phyloP scores from a whole-genome alignment of 2,113 vertebrate species.

The Phalacrocorax pelagicus region DNA sequence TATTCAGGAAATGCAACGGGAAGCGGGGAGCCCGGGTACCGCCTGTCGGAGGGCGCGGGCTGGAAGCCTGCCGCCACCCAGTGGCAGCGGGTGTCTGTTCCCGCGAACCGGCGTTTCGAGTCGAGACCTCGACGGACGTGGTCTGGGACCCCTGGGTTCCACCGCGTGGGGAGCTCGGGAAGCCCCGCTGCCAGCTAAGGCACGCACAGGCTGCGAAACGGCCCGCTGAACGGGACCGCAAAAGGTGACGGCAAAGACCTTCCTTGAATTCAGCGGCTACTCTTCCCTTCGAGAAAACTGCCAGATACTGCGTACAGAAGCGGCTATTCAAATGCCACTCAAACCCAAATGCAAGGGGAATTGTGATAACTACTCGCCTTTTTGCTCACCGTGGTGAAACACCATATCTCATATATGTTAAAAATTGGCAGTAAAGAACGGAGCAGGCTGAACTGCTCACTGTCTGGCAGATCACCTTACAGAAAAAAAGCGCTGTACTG shows the following conservation, averaged over 20 bases:
- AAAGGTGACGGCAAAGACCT: neutral
- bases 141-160: neutral
- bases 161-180: fast-evolving
- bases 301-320: neutral
- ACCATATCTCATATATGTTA: fast-evolving
- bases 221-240: neutral
- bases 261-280: neutral
- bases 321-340: neutral
- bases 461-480: neutral
- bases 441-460: fast-evolving
- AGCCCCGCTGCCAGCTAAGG: fast-evolving
- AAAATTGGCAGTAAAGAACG: neutral
- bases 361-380: neutral
- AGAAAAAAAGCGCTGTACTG: neutral
- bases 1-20: fast-evolving
- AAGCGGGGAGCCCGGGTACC: fast-evolving
- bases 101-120: fast-evolving
- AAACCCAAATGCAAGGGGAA: neutral
- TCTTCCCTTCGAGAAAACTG: neutral
- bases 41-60: fast-evolving
- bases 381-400: neutral
- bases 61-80: neutral
- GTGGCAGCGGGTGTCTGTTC: neutral
- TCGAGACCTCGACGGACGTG: fast-evolving
- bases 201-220: fast-evolving